Evolutionary conservation across 2,797 vertebrate species (phyloP).

Genomic region (Vireo griseus): DNA sequence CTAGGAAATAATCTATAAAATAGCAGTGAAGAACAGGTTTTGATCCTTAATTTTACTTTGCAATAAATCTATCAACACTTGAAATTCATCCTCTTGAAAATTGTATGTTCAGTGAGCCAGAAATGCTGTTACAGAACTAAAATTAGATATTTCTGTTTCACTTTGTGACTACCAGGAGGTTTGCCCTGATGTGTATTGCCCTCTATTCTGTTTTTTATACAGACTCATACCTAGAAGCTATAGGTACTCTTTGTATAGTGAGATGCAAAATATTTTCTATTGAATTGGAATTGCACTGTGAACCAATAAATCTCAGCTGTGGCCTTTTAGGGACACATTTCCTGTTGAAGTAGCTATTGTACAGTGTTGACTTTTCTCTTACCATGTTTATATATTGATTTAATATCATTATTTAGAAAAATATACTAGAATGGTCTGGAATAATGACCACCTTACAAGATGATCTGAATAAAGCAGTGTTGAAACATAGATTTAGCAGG

Average conservation of each 20-base stretch:
- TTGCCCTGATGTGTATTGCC: neutral
- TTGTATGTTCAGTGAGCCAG: neutral
- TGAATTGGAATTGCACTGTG: neutral
- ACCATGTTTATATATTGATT: neutral
- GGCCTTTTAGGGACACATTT: neutral
- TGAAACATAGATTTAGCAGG: neutral
- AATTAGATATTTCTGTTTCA: neutral
- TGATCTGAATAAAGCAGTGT: neutral
- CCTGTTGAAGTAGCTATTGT: neutral
- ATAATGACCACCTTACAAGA: neutral
- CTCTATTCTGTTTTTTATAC: neutral
- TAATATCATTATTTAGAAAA: neutral
- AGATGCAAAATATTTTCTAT: neutral
- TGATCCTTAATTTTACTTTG: slow-evolving; percentile 32
- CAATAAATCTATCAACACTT: neutral
- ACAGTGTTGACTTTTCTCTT: neutral
- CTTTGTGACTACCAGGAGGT: neutral
- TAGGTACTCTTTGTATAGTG: neutral
- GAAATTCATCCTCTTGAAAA: neutral
- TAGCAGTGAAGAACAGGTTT: neutral
- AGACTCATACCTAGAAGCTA: neutral
- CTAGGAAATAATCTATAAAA: slow-evolving; percentile 14
- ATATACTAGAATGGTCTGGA: neutral
- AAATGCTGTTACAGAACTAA: neutral
- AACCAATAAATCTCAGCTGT: neutral